phyloP scores from a whole-genome alignment of 2,888 invertebrate genomes.

The Scaptomyza caliginosa region DNA sequence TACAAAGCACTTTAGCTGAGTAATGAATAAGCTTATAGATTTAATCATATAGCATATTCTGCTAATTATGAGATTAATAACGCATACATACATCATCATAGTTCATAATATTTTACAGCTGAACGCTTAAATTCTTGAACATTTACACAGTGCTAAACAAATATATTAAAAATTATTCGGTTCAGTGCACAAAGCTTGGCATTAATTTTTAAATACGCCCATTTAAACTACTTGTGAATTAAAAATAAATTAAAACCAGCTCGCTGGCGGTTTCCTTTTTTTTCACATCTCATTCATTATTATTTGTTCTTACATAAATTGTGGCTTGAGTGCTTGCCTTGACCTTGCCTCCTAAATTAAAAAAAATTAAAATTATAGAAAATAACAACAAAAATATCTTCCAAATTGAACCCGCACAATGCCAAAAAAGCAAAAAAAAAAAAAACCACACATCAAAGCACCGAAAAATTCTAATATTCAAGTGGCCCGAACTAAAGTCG shows the following conservation, averaged over 20 bases:
- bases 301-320: neutral
- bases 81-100: neutral
- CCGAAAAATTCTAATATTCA: slow-evolving; percentile 40
- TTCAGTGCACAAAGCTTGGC: slow-evolving; percentile 10
- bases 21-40: neutral
- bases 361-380: too few species aligned
- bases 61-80: slow-evolving; percentile 26
- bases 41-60: neutral
- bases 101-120: slow-evolving; percentile 46
- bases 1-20: slow-evolving; percentile 2
- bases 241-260: neutral
- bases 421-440: too few species aligned
- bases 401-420: slow-evolving; percentile 11
- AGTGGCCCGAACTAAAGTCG: slow-evolving; percentile 15
- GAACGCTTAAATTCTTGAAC: slow-evolving; percentile 40
- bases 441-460: slow-evolving; percentile 48
- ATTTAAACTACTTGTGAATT: neutral
- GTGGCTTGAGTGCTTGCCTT: slow-evolving; percentile 4
- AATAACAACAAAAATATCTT: neutral
- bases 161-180: slow-evolving; percentile 2
- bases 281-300: neutral
- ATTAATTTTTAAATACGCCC: slow-evolving; percentile 22
- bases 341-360: slow-evolving; percentile 14
- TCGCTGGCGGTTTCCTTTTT: neutral
- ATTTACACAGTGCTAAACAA: neutral